Base-by-base conservation (phyloP, 2,888 invertebrate species). In the Reticulitermes lucifugus region DNA sequence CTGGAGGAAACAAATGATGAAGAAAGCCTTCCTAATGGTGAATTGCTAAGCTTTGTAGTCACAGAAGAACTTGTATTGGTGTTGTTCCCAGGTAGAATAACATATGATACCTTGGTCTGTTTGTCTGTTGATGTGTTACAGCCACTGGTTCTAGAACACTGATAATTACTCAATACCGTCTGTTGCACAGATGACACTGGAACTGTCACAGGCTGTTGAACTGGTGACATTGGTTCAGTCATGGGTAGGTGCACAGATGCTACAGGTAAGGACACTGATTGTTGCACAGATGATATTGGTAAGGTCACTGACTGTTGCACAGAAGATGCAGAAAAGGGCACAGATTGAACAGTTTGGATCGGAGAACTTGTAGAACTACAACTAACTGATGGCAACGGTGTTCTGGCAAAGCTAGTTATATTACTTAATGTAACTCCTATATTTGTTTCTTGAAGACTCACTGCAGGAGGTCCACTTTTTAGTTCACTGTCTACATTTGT, bases 101-200 rank as follows among this genome's bases (percentile, higher is more conserved):
- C 84, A 35, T 85, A 85, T 41, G 84, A 70, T 65, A 82, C 71
- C 59, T 86, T 86, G 51, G 83, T 71, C 25, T 80, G 73, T 82
- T 81, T 84, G 2, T 84, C 83, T 79, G 25, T 55, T 77, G 81
- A 25, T 9, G 70, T 41, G 41, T 43, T 43, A 14, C 70, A n/a
- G 6, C 41, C 70, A 46, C 65, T 81, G 18, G 25, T 81, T 70
- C 70, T 35, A 70, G 70, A 43, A 12, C 22, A 65, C 18, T 81
- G 81, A 70, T 65, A 81, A 70, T 22, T 81, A 14, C 12, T 70
- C 29, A 81, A 81, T 29, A 81, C n/a, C n/a, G 81, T 43, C 22
- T 65, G 43, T 59, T 65, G 60, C 22, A 81, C 51, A 77, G 77
- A 77, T 41, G 73, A 73, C 21, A 41, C 22, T 70, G 81, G 65